Evolutionary conservation across 2,113 vertebrate genomes (phyloP).

Genomic region (Oxyruncus cristatus): DNA sequence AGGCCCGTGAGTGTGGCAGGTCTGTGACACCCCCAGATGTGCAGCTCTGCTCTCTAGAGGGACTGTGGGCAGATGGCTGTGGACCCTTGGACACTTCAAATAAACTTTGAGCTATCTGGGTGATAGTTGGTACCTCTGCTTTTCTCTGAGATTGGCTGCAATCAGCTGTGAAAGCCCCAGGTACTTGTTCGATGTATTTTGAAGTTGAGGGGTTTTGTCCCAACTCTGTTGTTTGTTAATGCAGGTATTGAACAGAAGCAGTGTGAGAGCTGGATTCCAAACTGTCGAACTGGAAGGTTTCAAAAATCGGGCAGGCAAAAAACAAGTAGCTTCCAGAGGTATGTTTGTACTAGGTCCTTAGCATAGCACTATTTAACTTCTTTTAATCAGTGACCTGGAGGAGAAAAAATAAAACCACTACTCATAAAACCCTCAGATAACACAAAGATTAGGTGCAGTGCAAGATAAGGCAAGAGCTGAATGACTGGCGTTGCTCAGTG

Average conservation of each 20-base stretch:
- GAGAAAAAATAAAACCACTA: background rate
- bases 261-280: background rate
- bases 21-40: fast-evolving
- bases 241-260: background rate
- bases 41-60: background rate
- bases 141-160: background rate
- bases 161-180: background rate
- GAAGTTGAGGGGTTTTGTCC: background rate
- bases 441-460: background rate
- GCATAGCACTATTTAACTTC: conserved; percentile 20
- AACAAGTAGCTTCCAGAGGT: background rate
- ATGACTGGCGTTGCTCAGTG: background rate
- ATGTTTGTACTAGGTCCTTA: conserved; percentile 17
- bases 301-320: background rate
- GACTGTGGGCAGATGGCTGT: background rate
- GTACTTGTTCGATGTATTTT: background rate
- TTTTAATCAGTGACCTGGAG: conserved; percentile 41
- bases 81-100: background rate
- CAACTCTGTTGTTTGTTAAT: background rate
- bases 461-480: conserved; percentile 18
- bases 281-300: background rate
- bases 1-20: fast-evolving
- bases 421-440: conserved; percentile 47
- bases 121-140: background rate
- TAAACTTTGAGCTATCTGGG: background rate